Base-by-base conservation (phyloP, 2,113 vertebrate genomes). In the Mustela lutreola region DNA sequence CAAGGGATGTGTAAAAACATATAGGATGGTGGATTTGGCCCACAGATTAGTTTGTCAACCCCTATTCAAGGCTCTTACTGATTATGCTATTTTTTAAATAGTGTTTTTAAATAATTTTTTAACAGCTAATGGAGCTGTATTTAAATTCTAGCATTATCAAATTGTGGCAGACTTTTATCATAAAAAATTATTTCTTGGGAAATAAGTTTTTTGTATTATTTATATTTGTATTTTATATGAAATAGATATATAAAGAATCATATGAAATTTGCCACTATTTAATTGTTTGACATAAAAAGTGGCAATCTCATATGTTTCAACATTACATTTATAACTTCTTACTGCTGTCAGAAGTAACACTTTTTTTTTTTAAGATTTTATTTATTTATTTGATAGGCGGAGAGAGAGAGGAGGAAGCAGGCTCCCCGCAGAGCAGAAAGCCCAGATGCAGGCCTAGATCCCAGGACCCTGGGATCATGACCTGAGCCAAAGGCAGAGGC, bases 321-420 rank as follows among this genome's bases (percentile, higher is more conserved):
- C 18, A 83, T 84, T 82, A 81, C 78, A 65, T 78, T 82, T 89
- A 82, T 80, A 90, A 95, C 93, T 84, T 16, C 75, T 33, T 95
- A 15, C 62, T 95, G 53, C 22, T 36, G 39, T 70, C 33, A 12
- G 33, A 86, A 58, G 21, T 80, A 86, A 73, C 50, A 53, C 50
- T 16, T 50, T 14, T 53, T 50, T 50, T 50, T 53, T 53, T 15
- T 53, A 53, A 53, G 50, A 53, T 53, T 53, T 53, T 53, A 53
- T 53, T 53, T 53, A 53, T 16, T 53, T 53, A 53, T 53, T 53
- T 53, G 50, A 53, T 11, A 48, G 48, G 11, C 50, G 16, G 50
- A 53, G 50, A 53, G 50, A 16, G 50, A 53, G 50, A 53, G 50
- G 50, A 15, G 15, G 15, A 15, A 15, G 9, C 50, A 53, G 50